Evolutionary conservation across 1,140 invertebrate genomes (phyloP).

Genomic region (Physella acuta): DNA sequence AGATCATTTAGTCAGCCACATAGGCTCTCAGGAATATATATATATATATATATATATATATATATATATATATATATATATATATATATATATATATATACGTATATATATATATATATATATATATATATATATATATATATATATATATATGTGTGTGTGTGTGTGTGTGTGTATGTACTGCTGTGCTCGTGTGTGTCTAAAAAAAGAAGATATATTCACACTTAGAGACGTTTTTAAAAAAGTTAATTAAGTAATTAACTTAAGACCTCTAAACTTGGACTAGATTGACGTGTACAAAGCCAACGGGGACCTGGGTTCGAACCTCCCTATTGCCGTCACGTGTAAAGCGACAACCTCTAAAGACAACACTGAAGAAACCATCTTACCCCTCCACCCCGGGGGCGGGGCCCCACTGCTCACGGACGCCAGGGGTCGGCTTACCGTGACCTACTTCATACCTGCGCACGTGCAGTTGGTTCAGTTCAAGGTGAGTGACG

Average conservation of each 20-base stretch:
- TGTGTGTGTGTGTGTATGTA: too few relatives aligned
- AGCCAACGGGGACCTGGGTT: slow-evolving; percentile 36
- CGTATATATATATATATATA: too few relatives aligned
- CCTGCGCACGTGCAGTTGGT: slow-evolving; percentile 20
- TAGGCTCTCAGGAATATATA: too few relatives aligned
- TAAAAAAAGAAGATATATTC: not conserved
- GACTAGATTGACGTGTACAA: slow-evolving; percentile 43
- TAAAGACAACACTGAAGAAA: slow-evolving; percentile 3
- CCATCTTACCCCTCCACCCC: not conserved
- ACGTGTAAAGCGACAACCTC: slow-evolving; percentile 17
- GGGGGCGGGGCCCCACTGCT: not conserved
- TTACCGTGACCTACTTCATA: slow-evolving; percentile 19
- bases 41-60: too few relatives aligned
- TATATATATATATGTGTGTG: too few relatives aligned
- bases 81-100: too few relatives aligned
- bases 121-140: too few relatives aligned
- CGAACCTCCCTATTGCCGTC: slow-evolving; percentile 20
- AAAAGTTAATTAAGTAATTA: not conserved
- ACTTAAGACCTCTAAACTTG: too few relatives aligned
- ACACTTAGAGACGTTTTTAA: not conserved
- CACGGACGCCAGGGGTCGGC: slow-evolving; percentile 26
- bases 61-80: too few relatives aligned
- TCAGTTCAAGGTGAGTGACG: slow-evolving; percentile 23
- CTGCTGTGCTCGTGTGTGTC: not conserved
- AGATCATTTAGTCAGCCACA: too few relatives aligned